Conservation (phyloP, 2,113 vertebrate genomes). For the Alectura lathami region DNA sequence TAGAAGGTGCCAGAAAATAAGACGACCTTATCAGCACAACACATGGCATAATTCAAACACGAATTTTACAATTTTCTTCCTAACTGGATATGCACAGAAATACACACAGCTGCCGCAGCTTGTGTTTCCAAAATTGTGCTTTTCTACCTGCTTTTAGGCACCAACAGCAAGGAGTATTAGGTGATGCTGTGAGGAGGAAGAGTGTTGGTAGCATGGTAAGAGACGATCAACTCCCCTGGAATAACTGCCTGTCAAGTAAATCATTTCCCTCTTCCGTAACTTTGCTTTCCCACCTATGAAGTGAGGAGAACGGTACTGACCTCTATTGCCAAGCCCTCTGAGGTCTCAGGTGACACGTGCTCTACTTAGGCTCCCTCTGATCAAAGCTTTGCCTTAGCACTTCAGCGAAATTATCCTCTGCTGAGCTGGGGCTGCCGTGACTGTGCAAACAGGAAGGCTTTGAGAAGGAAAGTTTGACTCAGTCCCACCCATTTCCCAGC, state of each 20-base stretch:
- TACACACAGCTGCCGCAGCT: not conserved
- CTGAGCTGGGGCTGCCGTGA: not conserved
- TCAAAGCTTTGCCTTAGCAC: not conserved
- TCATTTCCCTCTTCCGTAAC: not conserved
- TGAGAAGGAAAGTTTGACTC: not conserved
- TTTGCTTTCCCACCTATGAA: not conserved
- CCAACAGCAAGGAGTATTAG: not conserved
- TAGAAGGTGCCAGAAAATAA: not conserved
- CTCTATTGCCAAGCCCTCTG: not conserved
- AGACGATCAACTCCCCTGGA: not conserved
- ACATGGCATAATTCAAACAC: not conserved
- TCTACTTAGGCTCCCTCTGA: not conserved
- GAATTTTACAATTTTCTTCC: not conserved
- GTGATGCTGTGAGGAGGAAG: not conserved
- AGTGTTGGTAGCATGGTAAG: not conserved
- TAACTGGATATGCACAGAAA: fast-evolving
- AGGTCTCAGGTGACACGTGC: not conserved
- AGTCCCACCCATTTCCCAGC: not conserved
- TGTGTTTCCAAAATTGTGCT: not conserved
- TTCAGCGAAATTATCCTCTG: not conserved
- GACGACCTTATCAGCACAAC: not conserved
- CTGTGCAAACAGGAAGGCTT: not conserved
- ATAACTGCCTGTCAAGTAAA: not conserved
- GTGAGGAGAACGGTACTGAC: constrained; percentile 14
- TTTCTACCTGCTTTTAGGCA: not conserved